phyloP scores from a whole-genome alignment of 2,113 vertebrate genomes.

The Collichthys lucidus region DNA sequence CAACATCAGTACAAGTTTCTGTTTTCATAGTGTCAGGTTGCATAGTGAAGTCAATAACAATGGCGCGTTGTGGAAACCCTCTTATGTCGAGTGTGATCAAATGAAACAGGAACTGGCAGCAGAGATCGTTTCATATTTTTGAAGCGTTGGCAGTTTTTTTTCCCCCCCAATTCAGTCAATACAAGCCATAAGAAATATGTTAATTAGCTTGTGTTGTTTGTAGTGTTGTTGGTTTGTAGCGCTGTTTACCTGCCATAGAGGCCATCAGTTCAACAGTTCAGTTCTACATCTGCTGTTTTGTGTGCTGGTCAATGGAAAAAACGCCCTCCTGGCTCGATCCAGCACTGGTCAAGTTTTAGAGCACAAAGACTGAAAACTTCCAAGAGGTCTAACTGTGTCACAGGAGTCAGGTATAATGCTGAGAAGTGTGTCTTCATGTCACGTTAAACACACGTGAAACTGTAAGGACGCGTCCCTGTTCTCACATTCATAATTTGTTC shows the following conservation, averaged over 20 bases:
- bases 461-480: slow-evolving; percentile 5
- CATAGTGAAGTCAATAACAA: neutral
- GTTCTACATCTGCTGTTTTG: neutral
- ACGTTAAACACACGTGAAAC: neutral
- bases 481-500: slow-evolving; percentile 16
- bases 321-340: neutral
- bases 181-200: neutral
- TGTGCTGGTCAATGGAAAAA: neutral
- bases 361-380: neutral
- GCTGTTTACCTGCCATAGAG: neutral
- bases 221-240: neutral
- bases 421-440: neutral
- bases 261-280: neutral
- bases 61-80: neutral
- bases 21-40: neutral
- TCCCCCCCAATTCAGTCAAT: neutral
- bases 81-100: neutral
- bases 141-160: neutral
- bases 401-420: neutral
- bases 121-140: neutral
- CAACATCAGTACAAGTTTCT: neutral
- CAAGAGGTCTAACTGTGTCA: neutral
- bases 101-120: neutral
- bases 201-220: slow-evolving; percentile 2
- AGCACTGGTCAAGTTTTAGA: neutral